phyloP scores from a whole-genome alignment of 2,888 invertebrate species.

The Tethea ocularis region DNA sequence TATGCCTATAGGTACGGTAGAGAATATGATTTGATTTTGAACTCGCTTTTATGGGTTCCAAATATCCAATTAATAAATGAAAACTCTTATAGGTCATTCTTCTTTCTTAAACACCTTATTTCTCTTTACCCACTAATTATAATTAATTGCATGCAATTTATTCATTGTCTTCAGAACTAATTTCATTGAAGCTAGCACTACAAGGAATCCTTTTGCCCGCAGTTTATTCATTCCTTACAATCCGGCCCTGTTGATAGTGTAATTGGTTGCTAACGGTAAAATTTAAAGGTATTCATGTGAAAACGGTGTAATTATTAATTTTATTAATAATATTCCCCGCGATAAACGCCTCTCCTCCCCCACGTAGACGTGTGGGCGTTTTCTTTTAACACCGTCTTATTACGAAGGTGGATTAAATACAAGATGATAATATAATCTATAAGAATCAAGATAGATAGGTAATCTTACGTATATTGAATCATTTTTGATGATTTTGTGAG shows the following conservation, averaged over 20 bases:
- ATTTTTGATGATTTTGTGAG: too few relatives aligned
- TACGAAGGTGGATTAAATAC: not conserved
- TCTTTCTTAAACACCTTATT: too few relatives aligned
- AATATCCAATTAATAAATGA: too few relatives aligned
- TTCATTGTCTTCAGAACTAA: too few relatives aligned
- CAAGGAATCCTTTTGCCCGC: not conserved
- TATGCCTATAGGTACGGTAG: not conserved
- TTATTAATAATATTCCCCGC: not conserved
- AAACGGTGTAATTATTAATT: not conserved
- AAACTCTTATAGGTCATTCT: too few relatives aligned
- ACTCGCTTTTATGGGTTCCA: too few relatives aligned
- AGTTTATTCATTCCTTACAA: not conserved
- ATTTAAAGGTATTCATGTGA: not conserved
- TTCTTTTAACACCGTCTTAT: not conserved
- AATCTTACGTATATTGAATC: too few relatives aligned
- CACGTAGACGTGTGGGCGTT: not conserved
- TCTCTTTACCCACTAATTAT: too few relatives aligned
- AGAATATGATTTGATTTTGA: not conserved
- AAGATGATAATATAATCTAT: not conserved
- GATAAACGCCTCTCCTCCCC: not conserved
- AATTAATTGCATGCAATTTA: too few relatives aligned
- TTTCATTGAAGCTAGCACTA: too few relatives aligned
- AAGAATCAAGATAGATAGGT: not conserved
- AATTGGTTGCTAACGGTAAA: not conserved
- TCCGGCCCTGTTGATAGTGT: not conserved